Evolutionary conservation across 37 sponge, comb jelly and placozoan genomes (phyloP), one percentile per base, ranked within the genome.

Genomic region (Cliona cf. orientalis): DNA sequence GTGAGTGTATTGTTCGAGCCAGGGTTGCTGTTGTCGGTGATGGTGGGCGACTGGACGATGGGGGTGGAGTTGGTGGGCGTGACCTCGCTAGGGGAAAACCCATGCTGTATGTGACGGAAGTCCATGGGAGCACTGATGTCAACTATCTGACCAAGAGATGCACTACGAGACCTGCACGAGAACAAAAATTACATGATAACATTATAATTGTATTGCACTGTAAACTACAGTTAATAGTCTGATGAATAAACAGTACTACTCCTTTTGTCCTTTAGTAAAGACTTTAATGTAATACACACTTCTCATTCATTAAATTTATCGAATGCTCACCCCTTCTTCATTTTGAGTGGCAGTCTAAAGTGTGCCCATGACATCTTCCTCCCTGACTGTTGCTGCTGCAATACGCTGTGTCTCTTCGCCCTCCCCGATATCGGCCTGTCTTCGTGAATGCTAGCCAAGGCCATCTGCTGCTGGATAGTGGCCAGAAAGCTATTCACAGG

Each of bases 41-140:
- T 49, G 53, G 14, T 49, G 53, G 14, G 14, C 9, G 53, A 19
- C 53, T 49, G 14, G 9, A 14, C 14, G 9, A 49, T 49, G 14
- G 9, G 53, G 53, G 53, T 49, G 53, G 53, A 49, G 53, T 49
- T 49, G 53, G 53, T 49, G 53, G 53, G 53, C 9, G 53, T 49
- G 53, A 49, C 14, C 14, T 26, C 63, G 28, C 49, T 44, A 22
- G 72, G 42, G 46, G 29, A 5, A 49, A 71, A 71, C 22, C 69
- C 72, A 33, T 81, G 82, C 39, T 81, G 72, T 1, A 81, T 71
- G 35, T 81, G 82, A 39, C 72, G 32, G 72, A 81, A 81, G 72
- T 81, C 72, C 42, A 59, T 81, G 44, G 82, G 82, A 28, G 46
- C 58, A n/a, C 82, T 58, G 44, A 81, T 81, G 62, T 71, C 61